These are phyloP conservation scores for Lasioglossum zephyrum DNA, from an alignment of 2,888 invertebrate genomes.

Conservation along the genomic window DNA sequence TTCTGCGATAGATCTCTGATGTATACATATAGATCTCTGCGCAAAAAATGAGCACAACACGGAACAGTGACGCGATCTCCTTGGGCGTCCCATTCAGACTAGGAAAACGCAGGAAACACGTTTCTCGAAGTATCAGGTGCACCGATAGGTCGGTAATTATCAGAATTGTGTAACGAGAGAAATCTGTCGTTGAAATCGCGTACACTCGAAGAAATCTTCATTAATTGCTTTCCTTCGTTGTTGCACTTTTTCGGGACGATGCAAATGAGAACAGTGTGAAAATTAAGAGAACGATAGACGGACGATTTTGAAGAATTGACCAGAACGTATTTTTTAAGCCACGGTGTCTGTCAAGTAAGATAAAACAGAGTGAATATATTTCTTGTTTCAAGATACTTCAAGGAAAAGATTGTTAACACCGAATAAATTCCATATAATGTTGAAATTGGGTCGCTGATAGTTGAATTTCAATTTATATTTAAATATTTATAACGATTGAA, in stretches of 20 bases:
- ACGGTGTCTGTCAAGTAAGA: too few species aligned
- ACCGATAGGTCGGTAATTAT: neutral
- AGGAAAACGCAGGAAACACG: neutral
- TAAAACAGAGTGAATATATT: too few species aligned
- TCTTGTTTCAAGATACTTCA: too few species aligned
- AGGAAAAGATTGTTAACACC: too few species aligned
- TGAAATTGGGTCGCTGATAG: too few species aligned
- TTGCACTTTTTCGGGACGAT: too few species aligned
- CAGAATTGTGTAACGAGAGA: neutral
- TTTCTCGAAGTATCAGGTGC: neutral
- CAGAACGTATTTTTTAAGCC: neutral
- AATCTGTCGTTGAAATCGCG: neutral
- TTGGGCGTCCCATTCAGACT: neutral
- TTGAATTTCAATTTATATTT: too few species aligned
- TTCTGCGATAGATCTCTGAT: neutral
- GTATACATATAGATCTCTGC: neutral
- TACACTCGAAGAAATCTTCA: too few species aligned
- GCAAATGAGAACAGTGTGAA: neutral
- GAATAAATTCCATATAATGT: too few species aligned
- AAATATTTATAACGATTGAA: too few species aligned
- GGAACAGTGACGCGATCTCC: neutral
- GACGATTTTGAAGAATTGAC: neutral
- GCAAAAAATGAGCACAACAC: neutral
- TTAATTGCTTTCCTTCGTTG: too few species aligned
- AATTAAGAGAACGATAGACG: neutral